Evolutionary conservation across 2,113 vertebrate species (phyloP).

Genomic region (Campylomormyrus numenius): DNA sequence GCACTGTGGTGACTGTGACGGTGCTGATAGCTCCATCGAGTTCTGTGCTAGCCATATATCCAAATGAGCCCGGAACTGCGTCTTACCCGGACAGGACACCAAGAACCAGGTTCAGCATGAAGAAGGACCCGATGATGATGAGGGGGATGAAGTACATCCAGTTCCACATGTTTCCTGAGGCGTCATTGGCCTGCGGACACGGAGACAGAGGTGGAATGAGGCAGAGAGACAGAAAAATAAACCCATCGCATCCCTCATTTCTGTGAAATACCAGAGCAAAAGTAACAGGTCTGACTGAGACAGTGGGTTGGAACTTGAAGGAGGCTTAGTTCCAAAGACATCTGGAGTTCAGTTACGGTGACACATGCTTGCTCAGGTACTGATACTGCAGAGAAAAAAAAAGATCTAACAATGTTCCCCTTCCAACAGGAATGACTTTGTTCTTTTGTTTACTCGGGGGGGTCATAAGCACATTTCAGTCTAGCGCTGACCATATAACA

Average conservation of each 20-base stretch:
- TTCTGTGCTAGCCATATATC: neutral
- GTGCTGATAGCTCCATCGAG: neutral
- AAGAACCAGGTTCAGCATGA: conserved; percentile 93
- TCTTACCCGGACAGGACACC: conserved; percentile 89
- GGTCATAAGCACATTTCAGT: neutral
- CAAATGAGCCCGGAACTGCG: neutral
- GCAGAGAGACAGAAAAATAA: neutral
- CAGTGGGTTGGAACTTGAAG: neutral
- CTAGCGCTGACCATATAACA: neutral
- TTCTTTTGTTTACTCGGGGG: neutral
- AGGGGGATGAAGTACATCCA: conserved; percentile 95
- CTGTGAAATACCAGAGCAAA: neutral
- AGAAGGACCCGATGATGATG: conserved; percentile 94
- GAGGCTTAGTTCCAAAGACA: neutral
- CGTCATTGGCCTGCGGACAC: conserved; percentile 76
- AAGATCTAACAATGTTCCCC: neutral
- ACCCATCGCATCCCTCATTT: neutral
- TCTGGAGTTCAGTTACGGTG: neutral
- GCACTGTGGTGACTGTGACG: neutral
- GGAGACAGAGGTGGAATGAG: neutral
- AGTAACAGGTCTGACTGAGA: neutral
- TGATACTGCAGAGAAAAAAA: neutral
- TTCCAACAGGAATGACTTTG: neutral
- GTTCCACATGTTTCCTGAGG: conserved; percentile 83
- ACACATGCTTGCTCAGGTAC: neutral